Evolutionary conservation across 2,113 vertebrate genomes (phyloP), one percentile per base, ranked within the genome.

Genomic region (Lophochroa leadbeateri): DNA sequence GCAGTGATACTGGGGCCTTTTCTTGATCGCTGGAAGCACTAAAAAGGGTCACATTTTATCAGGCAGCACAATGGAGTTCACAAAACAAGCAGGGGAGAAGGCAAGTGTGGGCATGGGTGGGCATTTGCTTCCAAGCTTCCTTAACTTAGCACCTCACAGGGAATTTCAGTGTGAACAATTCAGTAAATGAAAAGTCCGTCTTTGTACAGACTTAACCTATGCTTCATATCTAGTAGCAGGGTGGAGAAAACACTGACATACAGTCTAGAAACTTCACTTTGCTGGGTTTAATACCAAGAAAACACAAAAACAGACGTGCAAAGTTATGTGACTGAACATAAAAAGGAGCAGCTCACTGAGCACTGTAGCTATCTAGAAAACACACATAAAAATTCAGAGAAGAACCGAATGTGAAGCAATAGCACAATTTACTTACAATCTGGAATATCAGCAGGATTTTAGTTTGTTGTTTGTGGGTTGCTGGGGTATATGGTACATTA

Each of bases 371-470:
- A 96, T 96, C 95, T 80, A 94, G 95, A 97, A 98, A 98, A 96
- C 94, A 95, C 96, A 97, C 95, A 97, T 96, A 97, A 97, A 97
- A 98, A 97, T 94, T 96, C 93, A 46, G 91, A 96, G 85, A 97
- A 97, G 97, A 98, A 96, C 21, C 11, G 43, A 98, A 97, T 94
- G 95, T 64, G 79, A 98, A 97, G 98, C 97, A 97, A 98, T 97
- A 98, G 98, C 96, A 96, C 97, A 97, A 98, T 98, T 98, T 97
- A 96, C 97, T 97, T 97, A 97, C 98, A 98, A 98, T 98, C 98
- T 98, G 98, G 98, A 98, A 88, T 95, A 98, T 98, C 98, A 98
- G 98, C 98, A 98, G 98, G 98, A 98, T 98, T 98, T 98, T 97
- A 85, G 86, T 97, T 81, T 83, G 96, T 97, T 97, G 97, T 98